These are phyloP conservation scores for Trachemys scripta DNA, from an alignment of 2,113 vertebrate species.

Conservation along the genomic window DNA sequence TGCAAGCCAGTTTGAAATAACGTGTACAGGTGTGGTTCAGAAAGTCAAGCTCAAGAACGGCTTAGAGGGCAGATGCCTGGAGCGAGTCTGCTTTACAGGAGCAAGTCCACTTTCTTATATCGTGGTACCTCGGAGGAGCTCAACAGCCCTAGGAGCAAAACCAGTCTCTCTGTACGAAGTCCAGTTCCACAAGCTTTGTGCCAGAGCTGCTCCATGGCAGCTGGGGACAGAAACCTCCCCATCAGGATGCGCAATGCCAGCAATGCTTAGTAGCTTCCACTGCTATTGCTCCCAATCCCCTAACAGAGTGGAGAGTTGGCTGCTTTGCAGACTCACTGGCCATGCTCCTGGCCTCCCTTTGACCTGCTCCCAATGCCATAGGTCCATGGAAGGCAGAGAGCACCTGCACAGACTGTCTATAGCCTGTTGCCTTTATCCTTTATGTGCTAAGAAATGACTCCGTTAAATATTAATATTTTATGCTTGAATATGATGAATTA, in stretches of 20 bases:
- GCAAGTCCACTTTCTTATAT: background rate
- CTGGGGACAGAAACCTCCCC: background rate
- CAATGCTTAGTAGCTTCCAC: background rate
- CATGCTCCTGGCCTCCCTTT: background rate
- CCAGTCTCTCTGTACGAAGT: background rate
- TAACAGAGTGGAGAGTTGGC: background rate
- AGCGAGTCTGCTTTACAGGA: background rate
- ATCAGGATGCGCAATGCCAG: background rate
- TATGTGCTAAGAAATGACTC: background rate
- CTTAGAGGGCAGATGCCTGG: background rate
- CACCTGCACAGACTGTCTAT: background rate
- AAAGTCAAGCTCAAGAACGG: background rate
- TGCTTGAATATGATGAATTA: background rate
- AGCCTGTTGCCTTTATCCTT: background rate
- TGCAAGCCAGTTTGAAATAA: background rate
- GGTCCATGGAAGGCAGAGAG: background rate
- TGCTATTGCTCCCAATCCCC: background rate
- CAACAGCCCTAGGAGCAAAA: background rate
- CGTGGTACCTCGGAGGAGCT: background rate
- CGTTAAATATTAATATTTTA: background rate
- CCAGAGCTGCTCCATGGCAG: background rate
- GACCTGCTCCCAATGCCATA: background rate
- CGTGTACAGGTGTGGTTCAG: accelerated
- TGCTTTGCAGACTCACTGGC: background rate
- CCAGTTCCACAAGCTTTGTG: background rate